Base-by-base conservation (phyloP, 2,797 vertebrate genomes). In the Neoniphon sammara region DNA sequence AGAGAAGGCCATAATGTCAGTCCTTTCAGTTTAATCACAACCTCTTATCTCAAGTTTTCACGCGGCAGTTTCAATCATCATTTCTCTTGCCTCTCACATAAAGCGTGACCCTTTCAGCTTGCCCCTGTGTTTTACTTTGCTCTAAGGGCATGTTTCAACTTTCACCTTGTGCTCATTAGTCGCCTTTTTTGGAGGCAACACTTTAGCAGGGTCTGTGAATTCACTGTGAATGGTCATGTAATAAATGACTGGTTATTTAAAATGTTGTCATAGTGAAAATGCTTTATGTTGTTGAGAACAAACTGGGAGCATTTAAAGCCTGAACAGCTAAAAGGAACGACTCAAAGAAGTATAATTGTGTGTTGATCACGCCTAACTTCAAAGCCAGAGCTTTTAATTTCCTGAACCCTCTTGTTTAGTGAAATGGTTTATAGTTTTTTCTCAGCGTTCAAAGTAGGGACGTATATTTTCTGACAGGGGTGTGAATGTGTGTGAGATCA, bases 141-240 rank as follows among this genome's bases (percentile, higher is more conserved):
- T 82, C 70, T 89, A 80, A 91, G 89, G 86, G 86, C 86, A 88
- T 86, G 81, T 91, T 92, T 92, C 89, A 89, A 88, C 89, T 90
- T 85, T 88, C 87, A 87, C 86, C 85, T 84, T 75, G 18, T 66
- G 73, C 88, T 92, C 90, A 92, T 92, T 90, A 91, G 84, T 90
- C 84, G 86, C 86, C 78, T 84, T 87, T 89, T 79, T 80, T 81
- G 80, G 79, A 77, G 88, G 74, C 75, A 88, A 89, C 66, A 73
- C 73, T 73, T 80, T 75, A 74, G 55, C 53, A n/a, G 14, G 25
- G 65, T 83, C 78, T 77, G 79, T 93, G 85, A 89, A 91, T 84
- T 86, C 61, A 80, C 65, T 81, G 36, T 55, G 56, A 34, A 75
- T 53, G 46, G 70, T 42, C 70, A 64, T 66, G 86, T 85, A 27